Evolutionary conservation across 2,797 vertebrate genomes (phyloP).

Genomic region (Danio choprae): DNA sequence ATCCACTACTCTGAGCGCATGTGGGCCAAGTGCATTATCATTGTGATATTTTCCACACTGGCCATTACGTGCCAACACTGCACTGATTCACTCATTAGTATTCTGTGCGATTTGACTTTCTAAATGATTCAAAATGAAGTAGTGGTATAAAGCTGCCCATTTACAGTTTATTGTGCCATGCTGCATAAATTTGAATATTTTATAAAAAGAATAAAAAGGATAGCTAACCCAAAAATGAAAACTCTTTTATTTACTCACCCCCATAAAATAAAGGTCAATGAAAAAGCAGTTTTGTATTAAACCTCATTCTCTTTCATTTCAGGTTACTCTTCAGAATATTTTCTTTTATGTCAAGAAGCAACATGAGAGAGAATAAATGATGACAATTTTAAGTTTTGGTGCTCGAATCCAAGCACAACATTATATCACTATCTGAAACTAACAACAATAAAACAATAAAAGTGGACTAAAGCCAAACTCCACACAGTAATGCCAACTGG

Average conservation of each 20-base stretch:
- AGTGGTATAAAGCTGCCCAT: constrained; percentile 19
- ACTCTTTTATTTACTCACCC: neutral
- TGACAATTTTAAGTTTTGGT: neutral
- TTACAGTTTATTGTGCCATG: neutral
- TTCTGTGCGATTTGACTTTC: constrained; percentile 35
- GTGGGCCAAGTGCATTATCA: constrained; percentile 45
- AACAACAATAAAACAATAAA: no score
- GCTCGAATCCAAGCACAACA: no score
- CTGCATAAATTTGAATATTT: neutral
- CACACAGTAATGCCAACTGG: no score
- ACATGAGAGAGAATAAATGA: neutral
- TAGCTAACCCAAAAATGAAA: neutral
- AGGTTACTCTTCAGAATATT: neutral
- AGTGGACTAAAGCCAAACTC: no score
- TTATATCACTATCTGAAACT: no score
- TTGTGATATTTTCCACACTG: constrained; percentile 37
- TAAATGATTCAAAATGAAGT: constrained; percentile 36
- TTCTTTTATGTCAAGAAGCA: neutral
- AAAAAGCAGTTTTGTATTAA: no score
- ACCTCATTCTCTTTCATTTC: neutral
- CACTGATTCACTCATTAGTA: constrained; percentile 52
- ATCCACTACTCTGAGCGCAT: constrained; percentile 40
- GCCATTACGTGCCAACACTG: neutral
- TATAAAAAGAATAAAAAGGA: neutral
- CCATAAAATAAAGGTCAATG: neutral